These are phyloP conservation scores for Steatornis caripensis DNA, from an alignment of 2,113 vertebrate species.

Conservation along the genomic window DNA sequence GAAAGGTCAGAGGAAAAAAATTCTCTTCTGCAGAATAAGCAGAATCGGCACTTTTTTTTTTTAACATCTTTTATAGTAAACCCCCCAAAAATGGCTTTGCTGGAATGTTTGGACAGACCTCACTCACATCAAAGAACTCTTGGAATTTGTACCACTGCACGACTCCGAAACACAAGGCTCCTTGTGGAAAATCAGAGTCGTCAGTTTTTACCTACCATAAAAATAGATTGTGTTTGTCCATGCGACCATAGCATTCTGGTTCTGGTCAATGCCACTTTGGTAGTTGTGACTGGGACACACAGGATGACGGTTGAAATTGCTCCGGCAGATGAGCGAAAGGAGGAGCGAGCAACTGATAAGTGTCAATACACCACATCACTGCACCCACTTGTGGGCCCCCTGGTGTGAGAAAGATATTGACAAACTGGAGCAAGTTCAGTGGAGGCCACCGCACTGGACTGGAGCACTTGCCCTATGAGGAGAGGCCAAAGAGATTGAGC, in stretches of 20 bases:
- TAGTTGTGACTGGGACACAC: not conserved
- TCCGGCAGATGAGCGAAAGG: not conserved
- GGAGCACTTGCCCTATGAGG: not conserved
- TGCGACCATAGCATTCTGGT: not conserved
- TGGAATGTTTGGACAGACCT: slow-evolving; percentile 59
- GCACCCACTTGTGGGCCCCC: fast-evolving
- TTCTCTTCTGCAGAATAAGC: slow-evolving; percentile 14
- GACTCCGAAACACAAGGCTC: not conserved
- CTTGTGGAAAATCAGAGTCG: not conserved
- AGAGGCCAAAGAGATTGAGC: not conserved
- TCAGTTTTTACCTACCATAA: not conserved
- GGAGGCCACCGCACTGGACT: not conserved
- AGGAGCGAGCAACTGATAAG: fast-evolving
- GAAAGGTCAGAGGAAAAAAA: not conserved
- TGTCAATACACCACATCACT: not conserved
- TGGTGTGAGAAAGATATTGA: not conserved
- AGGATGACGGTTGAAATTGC: not conserved
- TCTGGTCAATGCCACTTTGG: not conserved
- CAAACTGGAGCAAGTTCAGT: not conserved
- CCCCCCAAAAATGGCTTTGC: slow-evolving; percentile 13
- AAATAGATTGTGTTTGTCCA: not conserved
- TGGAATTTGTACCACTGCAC: not conserved
- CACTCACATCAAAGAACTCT: slow-evolving; percentile 37
- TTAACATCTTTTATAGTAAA: slow-evolving; percentile 22
- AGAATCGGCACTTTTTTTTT: slow-evolving; percentile 37